Evolutionary conservation across 1,140 invertebrate species (phyloP).

Genomic region (Penaeus japonicus): DNA sequence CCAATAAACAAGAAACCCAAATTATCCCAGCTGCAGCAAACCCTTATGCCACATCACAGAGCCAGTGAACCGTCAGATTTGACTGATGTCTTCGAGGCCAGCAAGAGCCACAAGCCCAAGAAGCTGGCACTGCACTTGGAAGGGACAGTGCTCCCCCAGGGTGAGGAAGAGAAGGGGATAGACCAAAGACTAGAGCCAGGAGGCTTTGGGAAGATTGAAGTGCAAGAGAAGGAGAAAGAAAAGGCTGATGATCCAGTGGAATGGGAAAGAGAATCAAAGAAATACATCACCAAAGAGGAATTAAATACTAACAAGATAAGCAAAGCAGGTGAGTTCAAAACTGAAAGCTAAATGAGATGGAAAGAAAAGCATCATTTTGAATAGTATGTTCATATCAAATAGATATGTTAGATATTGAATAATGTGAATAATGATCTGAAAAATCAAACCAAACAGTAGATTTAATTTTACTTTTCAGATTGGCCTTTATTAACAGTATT

Average conservation of each 20-base stretch:
- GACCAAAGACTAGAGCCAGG: not conserved
- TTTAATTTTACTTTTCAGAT: conserved; percentile 67
- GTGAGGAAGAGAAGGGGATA: conserved; percentile 62
- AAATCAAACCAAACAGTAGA: not conserved
- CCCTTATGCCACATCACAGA: conserved; percentile 65
- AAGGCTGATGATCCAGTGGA: conserved; percentile 52
- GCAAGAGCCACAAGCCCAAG: conserved; percentile 39
- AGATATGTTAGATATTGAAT: not conserved
- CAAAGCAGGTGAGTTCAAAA: conserved; percentile 65
- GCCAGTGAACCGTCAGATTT: conserved; percentile 60
- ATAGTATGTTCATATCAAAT: not conserved
- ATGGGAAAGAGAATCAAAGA: conserved; percentile 61
- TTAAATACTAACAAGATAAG: conserved; percentile 75
- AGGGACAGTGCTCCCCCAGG: conserved; percentile 62
- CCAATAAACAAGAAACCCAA: conserved; percentile 73
- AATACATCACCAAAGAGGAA: conserved; percentile 74
- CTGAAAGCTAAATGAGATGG: too few species aligned
- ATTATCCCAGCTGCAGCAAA: conserved; percentile 66
- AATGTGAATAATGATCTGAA: not conserved
- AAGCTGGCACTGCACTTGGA: conserved; percentile 61
- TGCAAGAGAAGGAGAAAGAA: conserved; percentile 45
- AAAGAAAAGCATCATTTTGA: not conserved
- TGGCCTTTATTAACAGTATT: conserved; percentile 82
- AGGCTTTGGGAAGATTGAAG: conserved; percentile 47
- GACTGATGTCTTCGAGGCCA: conserved; percentile 56